Evolutionary conservation across 2,888 invertebrate genomes (phyloP).

Genomic region (Allolobophora icterica): DNA sequence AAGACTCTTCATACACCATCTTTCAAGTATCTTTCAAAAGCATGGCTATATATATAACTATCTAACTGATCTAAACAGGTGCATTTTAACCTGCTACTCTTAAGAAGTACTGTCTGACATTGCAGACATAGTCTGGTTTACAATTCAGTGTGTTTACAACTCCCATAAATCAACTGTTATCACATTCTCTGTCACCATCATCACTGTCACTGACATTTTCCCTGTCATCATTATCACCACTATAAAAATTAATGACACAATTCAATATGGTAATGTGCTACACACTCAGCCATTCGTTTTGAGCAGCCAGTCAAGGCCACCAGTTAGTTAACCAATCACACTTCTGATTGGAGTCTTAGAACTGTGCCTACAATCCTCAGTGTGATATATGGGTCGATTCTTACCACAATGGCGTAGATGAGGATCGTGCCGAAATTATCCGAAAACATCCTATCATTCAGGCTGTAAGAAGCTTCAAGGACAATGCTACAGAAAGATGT

Average conservation of each 20-base stretch:
- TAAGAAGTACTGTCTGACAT: too few relatives aligned
- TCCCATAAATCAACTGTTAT: too few relatives aligned
- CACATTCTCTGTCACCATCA: too few relatives aligned
- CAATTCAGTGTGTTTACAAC: too few relatives aligned
- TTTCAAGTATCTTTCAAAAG: too few relatives aligned
- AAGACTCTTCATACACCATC: too few relatives aligned
- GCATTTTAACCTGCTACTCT: too few relatives aligned
- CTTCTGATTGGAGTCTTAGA: neutral
- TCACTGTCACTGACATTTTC: too few relatives aligned
- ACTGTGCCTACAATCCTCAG: neutral
- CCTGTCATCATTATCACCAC: neutral
- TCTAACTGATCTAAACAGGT: too few relatives aligned
- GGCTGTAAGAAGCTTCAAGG: constrained; percentile 69
- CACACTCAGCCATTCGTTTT: neutral
- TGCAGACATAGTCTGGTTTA: too few relatives aligned
- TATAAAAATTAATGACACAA: neutral
- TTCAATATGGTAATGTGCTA: neutral
- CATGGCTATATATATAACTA: too few relatives aligned
- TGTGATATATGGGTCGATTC: neutral
- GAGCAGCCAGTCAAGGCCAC: neutral
- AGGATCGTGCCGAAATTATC: constrained; percentile 70
- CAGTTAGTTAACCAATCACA: neutral
- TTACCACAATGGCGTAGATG: constrained; percentile 69
- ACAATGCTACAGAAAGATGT: constrained; percentile 51
- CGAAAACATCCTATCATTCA: constrained; percentile 69